Percentiles rank a stretch among this genome's conserved stretches.
Conservation (phyloP, 2,113 vertebrate genomes). For the Odobenus rosmarus region DNA sequence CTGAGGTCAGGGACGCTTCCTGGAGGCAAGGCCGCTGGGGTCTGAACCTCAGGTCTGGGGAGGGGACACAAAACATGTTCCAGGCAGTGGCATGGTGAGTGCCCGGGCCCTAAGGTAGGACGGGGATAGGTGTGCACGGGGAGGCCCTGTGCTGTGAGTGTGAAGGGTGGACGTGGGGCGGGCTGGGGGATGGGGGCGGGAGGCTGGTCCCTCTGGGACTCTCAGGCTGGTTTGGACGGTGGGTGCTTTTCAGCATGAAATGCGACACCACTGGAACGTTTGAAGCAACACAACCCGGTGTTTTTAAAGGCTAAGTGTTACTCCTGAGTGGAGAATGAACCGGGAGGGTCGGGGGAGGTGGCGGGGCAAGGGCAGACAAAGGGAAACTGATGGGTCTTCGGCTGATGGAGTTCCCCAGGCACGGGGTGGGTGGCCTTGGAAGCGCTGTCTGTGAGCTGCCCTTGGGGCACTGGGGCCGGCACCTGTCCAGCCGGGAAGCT, state of each 20-base stretch:
- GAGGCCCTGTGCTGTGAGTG: background rate
- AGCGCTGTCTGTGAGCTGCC: background rate
- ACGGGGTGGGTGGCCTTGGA: fast-evolving
- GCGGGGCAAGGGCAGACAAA: no score
- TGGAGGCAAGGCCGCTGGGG: background rate
- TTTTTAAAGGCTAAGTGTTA: background rate
- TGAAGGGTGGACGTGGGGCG: background rate
- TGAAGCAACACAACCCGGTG: background rate
- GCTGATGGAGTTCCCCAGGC: fast-evolving
- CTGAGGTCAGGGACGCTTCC: background rate
- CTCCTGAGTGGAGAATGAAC: background rate
- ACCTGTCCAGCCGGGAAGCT: fast-evolving
- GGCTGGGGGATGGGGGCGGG: fast-evolving
- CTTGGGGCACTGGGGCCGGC: fast-evolving
- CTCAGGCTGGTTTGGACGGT: fast-evolving
- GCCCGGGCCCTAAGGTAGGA: fast-evolving
- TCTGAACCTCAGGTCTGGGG: background rate
- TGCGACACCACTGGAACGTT: fast-evolving
- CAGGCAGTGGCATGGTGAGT: background rate
- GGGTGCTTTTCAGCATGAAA: background rate
- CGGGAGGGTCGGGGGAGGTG: fast-evolving
- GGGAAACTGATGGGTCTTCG: background rate
- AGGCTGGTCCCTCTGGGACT: background rate
- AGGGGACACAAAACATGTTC: background rate
- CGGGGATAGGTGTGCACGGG: background rate